Conservation (phyloP, 2,113 vertebrate species). For the Pandion haliaetus region DNA sequence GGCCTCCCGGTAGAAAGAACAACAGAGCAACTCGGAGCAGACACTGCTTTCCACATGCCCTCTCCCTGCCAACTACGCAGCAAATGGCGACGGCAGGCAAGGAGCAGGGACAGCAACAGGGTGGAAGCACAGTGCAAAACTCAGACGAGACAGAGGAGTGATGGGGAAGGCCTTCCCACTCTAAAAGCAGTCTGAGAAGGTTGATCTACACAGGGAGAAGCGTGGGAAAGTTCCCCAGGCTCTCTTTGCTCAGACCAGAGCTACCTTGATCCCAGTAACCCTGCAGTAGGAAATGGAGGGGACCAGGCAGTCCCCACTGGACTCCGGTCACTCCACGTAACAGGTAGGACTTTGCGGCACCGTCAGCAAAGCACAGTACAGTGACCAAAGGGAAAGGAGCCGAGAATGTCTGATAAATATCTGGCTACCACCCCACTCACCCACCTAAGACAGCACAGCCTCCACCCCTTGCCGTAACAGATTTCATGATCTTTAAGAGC, state of each 20-base stretch:
- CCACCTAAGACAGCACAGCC: background rate
- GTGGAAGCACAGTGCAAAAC: no score
- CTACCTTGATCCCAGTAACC: background rate
- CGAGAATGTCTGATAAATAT: background rate
- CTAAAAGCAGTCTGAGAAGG: background rate
- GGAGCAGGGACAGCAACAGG: background rate
- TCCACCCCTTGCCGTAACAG: background rate
- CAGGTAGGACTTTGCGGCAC: background rate
- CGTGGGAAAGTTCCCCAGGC: background rate
- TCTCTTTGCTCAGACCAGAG: background rate
- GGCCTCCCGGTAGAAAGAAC: background rate
- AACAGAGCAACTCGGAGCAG: background rate
- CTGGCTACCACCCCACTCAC: background rate
- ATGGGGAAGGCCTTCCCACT: background rate
- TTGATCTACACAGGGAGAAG: background rate
- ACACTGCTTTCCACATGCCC: accelerated
- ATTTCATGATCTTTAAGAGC: background rate
- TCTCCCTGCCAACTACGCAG: accelerated
- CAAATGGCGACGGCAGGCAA: background rate
- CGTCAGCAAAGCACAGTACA: background rate
- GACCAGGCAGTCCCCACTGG: background rate
- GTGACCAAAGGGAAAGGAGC: background rate
- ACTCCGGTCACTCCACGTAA: accelerated
- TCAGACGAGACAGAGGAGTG: no score
- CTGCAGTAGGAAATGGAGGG: background rate